Evolutionary conservation across 2,797 vertebrate species (phyloP).

Genomic region (Labroides dimidiatus): DNA sequence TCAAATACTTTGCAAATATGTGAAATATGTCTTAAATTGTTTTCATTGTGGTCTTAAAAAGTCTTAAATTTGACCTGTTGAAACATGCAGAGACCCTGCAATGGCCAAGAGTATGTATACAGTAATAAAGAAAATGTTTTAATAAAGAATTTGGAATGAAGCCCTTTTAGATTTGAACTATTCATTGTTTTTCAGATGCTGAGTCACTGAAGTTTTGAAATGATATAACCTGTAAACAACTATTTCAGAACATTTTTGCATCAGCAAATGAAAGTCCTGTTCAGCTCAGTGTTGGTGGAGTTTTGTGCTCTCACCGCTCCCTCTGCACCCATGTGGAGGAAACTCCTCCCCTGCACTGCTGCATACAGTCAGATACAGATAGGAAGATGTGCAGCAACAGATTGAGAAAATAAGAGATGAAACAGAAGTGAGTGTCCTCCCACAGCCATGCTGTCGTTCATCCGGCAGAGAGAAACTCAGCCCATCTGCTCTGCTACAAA

Average conservation of each 20-base stretch:
- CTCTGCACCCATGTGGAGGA: constrained; percentile 27
- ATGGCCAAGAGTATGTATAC: no score
- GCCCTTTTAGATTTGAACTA: no score
- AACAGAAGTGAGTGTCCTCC: constrained; percentile 62
- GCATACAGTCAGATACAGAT: constrained; percentile 22
- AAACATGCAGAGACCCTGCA: no score
- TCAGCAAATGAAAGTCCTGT: constrained; percentile 7
- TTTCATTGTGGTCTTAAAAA: no score
- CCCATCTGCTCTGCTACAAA: constrained; percentile 66
- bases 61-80: no score
- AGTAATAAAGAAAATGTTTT: no score
- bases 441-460: constrained; percentile 62
- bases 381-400: constrained; percentile 53
- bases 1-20: no score
- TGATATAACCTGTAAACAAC: no score
- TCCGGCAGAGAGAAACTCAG: constrained; percentile 33
- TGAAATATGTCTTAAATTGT: no score
- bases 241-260: not conserved
- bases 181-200: no score
- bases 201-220: no score
- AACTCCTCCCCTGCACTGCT: constrained; percentile 44
- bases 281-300: not conserved
- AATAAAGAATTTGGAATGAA: no score
- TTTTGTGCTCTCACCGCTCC: constrained; percentile 26
- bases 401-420: constrained; percentile 66